Evolutionary conservation across 2,888 invertebrate species (phyloP), one percentile per base, ranked within the genome.

Genomic region (Auanema freiburgensis): DNA sequence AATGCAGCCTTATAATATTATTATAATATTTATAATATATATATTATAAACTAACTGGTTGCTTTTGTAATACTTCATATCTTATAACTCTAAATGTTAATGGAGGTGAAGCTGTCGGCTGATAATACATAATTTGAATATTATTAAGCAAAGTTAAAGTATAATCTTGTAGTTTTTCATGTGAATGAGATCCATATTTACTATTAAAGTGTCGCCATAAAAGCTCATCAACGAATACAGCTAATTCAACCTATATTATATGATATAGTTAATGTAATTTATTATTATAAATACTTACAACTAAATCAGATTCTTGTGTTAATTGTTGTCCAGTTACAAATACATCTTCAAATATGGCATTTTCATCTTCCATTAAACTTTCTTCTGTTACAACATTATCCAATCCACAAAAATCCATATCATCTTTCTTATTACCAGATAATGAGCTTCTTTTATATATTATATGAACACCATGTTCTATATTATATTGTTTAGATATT

Each of bases 91-190:
- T 61, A 74, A 83, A 83, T 43, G 76, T 77, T 49, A 83, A 71
- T 40, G 77, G 76, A 49, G 82, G 82, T 25, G 73, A 69, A 50
- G 82, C 79, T 5, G 78, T 81, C 54, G 83, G 80, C 63, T 83
- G 83, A 42, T 79, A 74, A 67, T 84, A 83, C 79, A 83, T 81
- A 51, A 83, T 83, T 71, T 83, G 83, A 65, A 83, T 83, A 72
- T 83, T 83, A 65, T 83, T 84, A 42, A 83, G 71, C 69, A 83
- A 78, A 21, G 83, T 83, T 50, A 80, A 50, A 8, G 80, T 75
- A 69, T 80, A 83, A 65, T 84, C 79, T 65, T 82, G 79, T 55
- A 77, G 72, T 53, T 71, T 70, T 23, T 65, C 60, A 57, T 71
- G 69, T 5, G 83, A 83, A 16, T 66, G 57, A 25, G 74, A 72